A percentile compares a stretch with the other conserved stretches of the same genome.
Conservation (phyloP, 2,888 invertebrate genomes). For the Amblyteles armatorius region DNA sequence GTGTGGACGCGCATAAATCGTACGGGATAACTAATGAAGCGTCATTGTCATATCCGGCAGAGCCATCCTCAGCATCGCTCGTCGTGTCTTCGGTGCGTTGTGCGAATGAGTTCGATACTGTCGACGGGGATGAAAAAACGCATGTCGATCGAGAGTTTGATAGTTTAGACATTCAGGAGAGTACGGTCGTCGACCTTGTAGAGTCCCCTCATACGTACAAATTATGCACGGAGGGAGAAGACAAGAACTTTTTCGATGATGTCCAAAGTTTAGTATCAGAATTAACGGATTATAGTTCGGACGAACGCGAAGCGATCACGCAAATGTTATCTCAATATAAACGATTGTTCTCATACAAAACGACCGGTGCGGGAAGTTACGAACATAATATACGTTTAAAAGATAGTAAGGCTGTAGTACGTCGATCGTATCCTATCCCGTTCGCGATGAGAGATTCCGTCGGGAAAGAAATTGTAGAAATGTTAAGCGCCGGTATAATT, state of each 20-base stretch:
- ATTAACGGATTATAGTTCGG: neutral
- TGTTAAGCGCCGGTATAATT: slow-evolving; percentile 67
- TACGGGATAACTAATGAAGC: too few relatives aligned
- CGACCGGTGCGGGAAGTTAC: slow-evolving; percentile 20
- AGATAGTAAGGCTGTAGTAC: slow-evolving; percentile 67
- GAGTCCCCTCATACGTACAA: neutral
- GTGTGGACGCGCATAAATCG: too few relatives aligned
- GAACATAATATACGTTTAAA: slow-evolving; percentile 67
- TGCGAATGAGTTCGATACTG: too few relatives aligned
- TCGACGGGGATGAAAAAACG: too few relatives aligned
- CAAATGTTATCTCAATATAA: slow-evolving; percentile 7
- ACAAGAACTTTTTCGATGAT: neutral
- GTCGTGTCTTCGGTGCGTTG: too few relatives aligned
- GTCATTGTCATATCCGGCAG: too few relatives aligned
- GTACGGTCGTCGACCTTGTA: neutral
- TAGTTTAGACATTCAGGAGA: neutral
- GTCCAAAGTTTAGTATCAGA: neutral
- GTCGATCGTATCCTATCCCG: slow-evolving; percentile 75
- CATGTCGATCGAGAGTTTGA: neutral
- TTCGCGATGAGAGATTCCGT: slow-evolving; percentile 72
- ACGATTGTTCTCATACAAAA: slow-evolving; percentile 41
- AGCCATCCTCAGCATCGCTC: too few relatives aligned
- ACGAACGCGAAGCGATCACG: neutral
- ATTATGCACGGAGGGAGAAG: slow-evolving; percentile 7
- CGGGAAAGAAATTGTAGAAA: slow-evolving; percentile 69